phyloP scores from a whole-genome alignment of 2,888 invertebrate species.

The Dexiosoma caninum region DNA sequence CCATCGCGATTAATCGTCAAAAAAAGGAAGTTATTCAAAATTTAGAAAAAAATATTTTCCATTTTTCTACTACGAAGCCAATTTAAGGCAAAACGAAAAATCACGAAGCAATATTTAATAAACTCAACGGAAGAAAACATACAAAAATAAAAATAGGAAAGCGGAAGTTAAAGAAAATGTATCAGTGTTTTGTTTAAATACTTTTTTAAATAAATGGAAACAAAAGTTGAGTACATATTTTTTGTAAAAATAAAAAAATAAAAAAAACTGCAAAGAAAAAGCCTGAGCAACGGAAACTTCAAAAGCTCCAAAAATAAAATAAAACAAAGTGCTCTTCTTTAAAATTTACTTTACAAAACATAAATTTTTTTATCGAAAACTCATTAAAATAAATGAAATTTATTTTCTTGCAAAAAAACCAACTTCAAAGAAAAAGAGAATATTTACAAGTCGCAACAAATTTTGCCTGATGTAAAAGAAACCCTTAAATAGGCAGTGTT shows the following conservation, averaged over 20 bases:
- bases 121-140: slow-evolving; percentile 1
- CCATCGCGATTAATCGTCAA: slow-evolving; percentile 1
- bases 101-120: slow-evolving; percentile 55
- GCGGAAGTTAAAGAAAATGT: slow-evolving; percentile 50
- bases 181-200: slow-evolving; percentile 36
- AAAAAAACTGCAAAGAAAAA: slow-evolving; percentile 46
- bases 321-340: slow-evolving; percentile 38
- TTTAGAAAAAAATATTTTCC: slow-evolving; percentile 21
- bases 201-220: slow-evolving; percentile 4
- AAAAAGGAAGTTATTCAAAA: slow-evolving; percentile 28
- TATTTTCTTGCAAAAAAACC: background rate
- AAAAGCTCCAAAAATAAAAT: background rate
- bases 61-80: slow-evolving; percentile 49
- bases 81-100: slow-evolving; percentile 51
- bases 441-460: slow-evolving; percentile 2
- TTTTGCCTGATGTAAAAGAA: background rate
- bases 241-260: slow-evolving; percentile 42
- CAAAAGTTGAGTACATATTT: slow-evolving; percentile 29
- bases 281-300: background rate
- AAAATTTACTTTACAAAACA: background rate
- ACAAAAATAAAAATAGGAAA: slow-evolving; percentile 32
- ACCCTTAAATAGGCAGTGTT: slow-evolving; percentile 18
- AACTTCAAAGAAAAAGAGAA: background rate
- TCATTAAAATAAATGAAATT: slow-evolving; percentile 12
- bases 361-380: background rate